Evolutionary conservation across 2,797 vertebrate genomes (phyloP).

Genomic region (Spinus pinus): DNA sequence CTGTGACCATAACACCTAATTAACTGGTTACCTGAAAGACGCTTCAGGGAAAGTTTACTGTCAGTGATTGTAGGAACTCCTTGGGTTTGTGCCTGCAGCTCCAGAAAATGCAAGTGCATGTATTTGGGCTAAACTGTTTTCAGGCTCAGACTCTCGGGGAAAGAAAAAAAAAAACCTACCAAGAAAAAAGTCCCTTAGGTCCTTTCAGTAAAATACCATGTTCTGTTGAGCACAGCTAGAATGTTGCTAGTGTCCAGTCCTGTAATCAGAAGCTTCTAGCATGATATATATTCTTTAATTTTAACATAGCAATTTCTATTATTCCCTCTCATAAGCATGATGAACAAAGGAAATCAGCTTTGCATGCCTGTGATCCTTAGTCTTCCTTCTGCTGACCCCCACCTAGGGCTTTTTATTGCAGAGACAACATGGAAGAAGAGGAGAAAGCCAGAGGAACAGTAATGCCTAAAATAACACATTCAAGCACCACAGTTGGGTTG

Average conservation of each 20-base stretch:
- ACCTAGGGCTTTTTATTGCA: background rate
- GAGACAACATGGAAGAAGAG: background rate
- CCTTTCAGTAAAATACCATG: background rate
- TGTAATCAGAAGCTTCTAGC: background rate
- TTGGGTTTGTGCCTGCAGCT: background rate
- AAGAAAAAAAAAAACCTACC: background rate
- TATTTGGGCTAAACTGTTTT: background rate
- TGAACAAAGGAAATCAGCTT: background rate
- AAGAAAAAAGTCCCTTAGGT: fast-evolving
- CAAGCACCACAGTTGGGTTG: background rate
- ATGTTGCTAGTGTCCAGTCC: background rate
- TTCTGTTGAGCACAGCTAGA: background rate
- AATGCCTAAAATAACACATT: background rate
- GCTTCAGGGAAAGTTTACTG: background rate
- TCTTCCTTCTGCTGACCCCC: background rate
- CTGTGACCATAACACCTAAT: background rate
- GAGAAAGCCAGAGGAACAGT: background rate
- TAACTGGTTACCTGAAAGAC: background rate
- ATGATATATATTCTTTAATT: background rate
- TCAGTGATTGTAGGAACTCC: background rate
- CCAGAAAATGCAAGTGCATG: background rate
- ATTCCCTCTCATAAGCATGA: background rate
- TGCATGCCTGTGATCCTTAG: too few relatives aligned
- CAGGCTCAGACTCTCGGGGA: background rate
- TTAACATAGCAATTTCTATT: background rate